Evolutionary conservation across 2,888 invertebrate species (phyloP).

Genomic region (Laothoe populi): DNA sequence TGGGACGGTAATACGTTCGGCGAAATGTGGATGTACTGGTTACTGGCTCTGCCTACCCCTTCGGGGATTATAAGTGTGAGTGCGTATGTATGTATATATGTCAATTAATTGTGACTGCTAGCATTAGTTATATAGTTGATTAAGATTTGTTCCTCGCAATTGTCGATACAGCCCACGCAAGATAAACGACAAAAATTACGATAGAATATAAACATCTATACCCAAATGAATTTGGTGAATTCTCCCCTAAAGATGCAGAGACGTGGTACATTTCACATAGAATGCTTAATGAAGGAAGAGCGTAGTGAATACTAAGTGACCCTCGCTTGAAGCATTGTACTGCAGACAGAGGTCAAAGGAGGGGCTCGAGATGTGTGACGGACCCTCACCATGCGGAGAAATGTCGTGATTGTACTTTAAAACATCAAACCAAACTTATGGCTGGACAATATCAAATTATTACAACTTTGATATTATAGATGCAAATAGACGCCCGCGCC

Average conservation of each 20-base stretch:
- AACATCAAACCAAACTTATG: not conserved
- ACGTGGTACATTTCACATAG: constrained; percentile 51
- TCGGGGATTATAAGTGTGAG: too few relatives aligned
- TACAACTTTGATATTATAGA: not conserved
- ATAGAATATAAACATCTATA: not conserved
- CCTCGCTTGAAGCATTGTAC: constrained; percentile 36
- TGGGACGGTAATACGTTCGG: too few relatives aligned
- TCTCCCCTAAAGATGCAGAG: constrained; percentile 41
- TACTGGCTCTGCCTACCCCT: too few relatives aligned
- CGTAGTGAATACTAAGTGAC: constrained; percentile 65
- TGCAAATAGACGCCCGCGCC: too few relatives aligned
- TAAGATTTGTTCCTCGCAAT: too few relatives aligned
- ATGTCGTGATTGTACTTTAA: not conserved
- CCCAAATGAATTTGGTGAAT: not conserved
- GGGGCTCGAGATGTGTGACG: constrained; percentile 3
- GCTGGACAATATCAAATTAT: not conserved
- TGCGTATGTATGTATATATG: too few relatives aligned
- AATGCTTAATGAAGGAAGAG: constrained; percentile 61
- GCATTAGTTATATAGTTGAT: too few relatives aligned
- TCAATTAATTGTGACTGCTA: too few relatives aligned
- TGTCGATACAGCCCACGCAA: too few relatives aligned
- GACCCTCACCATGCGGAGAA: not conserved
- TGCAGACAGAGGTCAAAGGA: constrained; percentile 28
- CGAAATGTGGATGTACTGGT: too few relatives aligned
- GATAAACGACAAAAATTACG: not conserved